Evolutionary conservation across 1,140 invertebrate genomes (phyloP).

Genomic region (Ceratosolen fusciceps): DNA sequence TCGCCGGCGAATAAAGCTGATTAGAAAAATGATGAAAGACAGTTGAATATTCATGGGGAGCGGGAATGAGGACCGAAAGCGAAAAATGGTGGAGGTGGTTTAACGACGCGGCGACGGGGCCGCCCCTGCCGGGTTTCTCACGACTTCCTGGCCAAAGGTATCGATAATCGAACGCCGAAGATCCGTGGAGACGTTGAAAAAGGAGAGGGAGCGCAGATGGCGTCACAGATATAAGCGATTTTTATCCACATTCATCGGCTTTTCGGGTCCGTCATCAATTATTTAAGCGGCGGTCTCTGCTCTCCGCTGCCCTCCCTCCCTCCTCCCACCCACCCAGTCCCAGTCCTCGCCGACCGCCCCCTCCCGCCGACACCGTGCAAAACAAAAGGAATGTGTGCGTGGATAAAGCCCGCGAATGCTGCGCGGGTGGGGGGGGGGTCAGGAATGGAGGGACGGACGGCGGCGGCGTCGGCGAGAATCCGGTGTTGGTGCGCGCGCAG

Average conservation of each 20-base stretch:
- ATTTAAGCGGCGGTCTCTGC: not conserved
- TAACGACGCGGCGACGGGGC: not conserved
- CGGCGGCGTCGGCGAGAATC: not conserved
- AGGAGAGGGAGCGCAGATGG: constrained; percentile 28
- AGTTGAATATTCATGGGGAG: not conserved
- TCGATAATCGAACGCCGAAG: constrained; percentile 20
- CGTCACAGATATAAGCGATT: constrained; percentile 47
- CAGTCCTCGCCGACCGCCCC: not conserved
- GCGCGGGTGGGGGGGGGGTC: not conserved
- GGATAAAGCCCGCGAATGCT: not conserved
- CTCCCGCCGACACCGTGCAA: not conserved
- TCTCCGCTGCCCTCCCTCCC: not conserved
- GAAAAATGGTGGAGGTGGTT: no score
- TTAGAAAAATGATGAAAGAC: constrained; percentile 6
- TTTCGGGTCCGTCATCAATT: constrained; percentile 33
- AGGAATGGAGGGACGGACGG: not conserved
- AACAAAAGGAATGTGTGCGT: constrained; percentile 38
- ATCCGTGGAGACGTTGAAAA: not conserved
- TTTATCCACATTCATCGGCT: constrained; percentile 38
- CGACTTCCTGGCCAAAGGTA: constrained; percentile 2
- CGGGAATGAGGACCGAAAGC: no score
- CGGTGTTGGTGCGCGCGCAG: not conserved
- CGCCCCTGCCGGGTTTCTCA: not conserved
- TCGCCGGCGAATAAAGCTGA: not conserved
- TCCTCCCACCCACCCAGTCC: no score